These are phyloP conservation scores for Planococcus citri DNA, from an alignment of 1,140 invertebrate species.

Conservation along the genomic window DNA sequence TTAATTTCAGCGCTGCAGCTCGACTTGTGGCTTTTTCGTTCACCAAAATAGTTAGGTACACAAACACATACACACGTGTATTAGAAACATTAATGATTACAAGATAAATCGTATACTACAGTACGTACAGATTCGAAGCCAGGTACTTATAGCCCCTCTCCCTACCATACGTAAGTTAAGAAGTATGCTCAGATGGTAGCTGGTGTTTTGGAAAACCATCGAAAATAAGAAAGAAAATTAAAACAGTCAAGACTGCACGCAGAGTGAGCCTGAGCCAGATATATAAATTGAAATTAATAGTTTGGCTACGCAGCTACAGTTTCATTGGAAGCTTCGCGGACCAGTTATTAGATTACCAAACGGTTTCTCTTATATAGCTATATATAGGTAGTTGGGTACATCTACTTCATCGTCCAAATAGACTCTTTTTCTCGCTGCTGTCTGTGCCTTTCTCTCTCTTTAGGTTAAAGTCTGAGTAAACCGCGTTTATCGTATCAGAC, in stretches of 20 bases:
- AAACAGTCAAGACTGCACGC: neutral
- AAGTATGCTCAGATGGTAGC: neutral
- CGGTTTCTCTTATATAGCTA: too few species aligned
- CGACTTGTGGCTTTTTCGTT: neutral
- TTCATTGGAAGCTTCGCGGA: slow-evolving; percentile 10
- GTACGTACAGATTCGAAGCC: too few species aligned
- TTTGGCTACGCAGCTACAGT: neutral
- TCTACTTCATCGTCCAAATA: too few species aligned
- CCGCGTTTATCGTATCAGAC: neutral
- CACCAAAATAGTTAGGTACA: too few species aligned
- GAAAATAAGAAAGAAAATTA: neutral
- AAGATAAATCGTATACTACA: neutral
- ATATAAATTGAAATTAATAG: slow-evolving; percentile 20
- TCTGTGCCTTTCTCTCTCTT: too few species aligned
- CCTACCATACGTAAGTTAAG: too few species aligned
- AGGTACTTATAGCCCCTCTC: too few species aligned
- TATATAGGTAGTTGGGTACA: too few species aligned
- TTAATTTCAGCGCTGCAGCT: slow-evolving; percentile 13
- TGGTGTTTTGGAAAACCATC: neutral
- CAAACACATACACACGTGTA: neutral
- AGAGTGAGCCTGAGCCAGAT: neutral
- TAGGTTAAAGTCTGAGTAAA: too few species aligned
- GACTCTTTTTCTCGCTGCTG: too few species aligned
- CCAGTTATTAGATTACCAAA: slow-evolving; percentile 12
- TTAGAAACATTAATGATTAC: neutral